Evolutionary conservation across 2,797 vertebrate genomes (phyloP), one percentile per base, ranked within the genome.

Genomic region (Pangasius djambal): DNA sequence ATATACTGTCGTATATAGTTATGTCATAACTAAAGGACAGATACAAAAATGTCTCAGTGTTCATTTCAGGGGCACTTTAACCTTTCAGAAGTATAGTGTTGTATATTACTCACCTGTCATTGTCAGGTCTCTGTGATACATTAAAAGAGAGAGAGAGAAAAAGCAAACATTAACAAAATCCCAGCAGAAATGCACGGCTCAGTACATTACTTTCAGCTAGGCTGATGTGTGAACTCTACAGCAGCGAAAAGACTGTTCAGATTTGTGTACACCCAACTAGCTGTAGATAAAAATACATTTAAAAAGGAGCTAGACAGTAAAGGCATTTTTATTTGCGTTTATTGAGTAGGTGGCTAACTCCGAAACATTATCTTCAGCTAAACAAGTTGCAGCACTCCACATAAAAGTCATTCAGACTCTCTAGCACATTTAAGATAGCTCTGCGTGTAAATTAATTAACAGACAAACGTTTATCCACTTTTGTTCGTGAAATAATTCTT

Each of bases 81-180:
- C 15, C 22, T 1, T 75, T 75, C 28, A 22, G 20, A 40, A 74
- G 9, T 44, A 13, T 55, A 79, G 20, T 0, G 1, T 63, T 63
- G 40, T 55, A 67, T 69, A 37, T 40, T 28, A 70, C 89, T 87
- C 52, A 90, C 89, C 86, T 52, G 89, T 88, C 89, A 90, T 90
- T 50, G 28, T 88, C 20, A 52, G 28, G 18, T 63, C 22, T 63
- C 82, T 85, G 70, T 0, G 25, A 87, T 22, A 37, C 31, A 25
- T 7, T 20, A 28, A 34, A 75, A 75, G 13, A 72, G 3, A 7
- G 2, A 31, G 28, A 55, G 12, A 22, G 1, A 44, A 31, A 12
- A 50, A 28, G 0, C 8, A 59, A 40, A 75, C 28, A 75, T 83
- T 34, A 74, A 75, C 16, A 74, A 15, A 59, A 50, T 31, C 6